These are phyloP conservation scores for Drosophila baimaii DNA, from an alignment of 1,140 invertebrate species.

Conservation along the genomic window DNA sequence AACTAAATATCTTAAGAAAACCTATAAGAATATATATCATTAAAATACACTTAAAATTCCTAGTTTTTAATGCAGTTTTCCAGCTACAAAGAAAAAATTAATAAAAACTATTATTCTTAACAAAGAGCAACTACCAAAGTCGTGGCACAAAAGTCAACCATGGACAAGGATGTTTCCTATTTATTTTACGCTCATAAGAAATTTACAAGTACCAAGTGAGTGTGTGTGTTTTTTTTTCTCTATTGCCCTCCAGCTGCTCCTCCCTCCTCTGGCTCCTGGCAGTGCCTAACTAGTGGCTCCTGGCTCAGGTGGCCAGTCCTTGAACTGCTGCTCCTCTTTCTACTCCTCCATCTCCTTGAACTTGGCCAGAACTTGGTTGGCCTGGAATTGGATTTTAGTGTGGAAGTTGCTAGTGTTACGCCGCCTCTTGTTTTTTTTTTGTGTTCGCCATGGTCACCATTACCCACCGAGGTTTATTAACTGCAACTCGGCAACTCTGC, in stretches of 20 bases:
- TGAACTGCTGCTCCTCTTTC: no score
- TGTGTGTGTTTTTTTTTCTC: constrained; percentile 8
- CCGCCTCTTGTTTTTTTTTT: constrained; percentile 21
- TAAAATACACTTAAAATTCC: no score
- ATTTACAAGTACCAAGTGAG: constrained; percentile 67
- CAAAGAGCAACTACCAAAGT: neutral
- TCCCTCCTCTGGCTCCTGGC: constrained; percentile 6
- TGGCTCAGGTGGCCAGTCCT: constrained; percentile 35
- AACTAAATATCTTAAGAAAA: no score
- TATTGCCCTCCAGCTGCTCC: neutral
- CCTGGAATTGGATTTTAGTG: constrained; percentile 18
- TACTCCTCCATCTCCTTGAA: constrained; percentile 58
- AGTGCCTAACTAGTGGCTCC: constrained; percentile 2
- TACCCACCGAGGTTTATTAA: constrained; percentile 37
- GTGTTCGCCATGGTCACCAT: constrained; percentile 40
- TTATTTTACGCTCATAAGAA: constrained; percentile 59
- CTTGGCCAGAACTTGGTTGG: constrained; percentile 28
- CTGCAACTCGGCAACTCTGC: constrained; percentile 17
- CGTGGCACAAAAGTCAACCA: neutral
- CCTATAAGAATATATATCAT: no score
- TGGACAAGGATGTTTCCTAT: constrained; percentile 7
- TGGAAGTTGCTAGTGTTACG: constrained; percentile 26
- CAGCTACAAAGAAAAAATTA: no score
- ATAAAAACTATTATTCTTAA: neutral
- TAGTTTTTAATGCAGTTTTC: no score